Evolutionary conservation across 2,888 invertebrate species (phyloP).

Genomic region (Hirtodrosophila cameraria): DNA sequence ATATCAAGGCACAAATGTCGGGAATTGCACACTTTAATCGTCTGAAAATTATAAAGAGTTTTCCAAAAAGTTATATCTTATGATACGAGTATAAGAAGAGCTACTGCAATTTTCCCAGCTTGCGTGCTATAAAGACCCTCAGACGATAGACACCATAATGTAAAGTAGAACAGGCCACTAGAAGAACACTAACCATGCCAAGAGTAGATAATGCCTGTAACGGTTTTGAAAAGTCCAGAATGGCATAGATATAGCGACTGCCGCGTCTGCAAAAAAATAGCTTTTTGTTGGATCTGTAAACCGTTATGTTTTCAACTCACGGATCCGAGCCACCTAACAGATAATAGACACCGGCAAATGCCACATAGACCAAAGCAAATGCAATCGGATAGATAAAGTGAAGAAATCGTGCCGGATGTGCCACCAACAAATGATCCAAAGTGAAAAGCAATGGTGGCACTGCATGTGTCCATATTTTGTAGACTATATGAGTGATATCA

Average conservation of each 20-base stretch:
- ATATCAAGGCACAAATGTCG: constrained; percentile 38
- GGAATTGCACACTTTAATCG: constrained; percentile 9
- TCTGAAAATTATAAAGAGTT: constrained; percentile 29
- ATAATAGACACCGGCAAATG: constrained; percentile 28
- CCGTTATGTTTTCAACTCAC: constrained; percentile 23
- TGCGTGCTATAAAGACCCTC: constrained; percentile 38
- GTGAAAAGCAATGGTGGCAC: constrained; percentile 30
- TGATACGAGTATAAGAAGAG: too few relatives aligned
- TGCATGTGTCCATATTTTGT: constrained; percentile 40
- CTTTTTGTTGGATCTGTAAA: background rate
- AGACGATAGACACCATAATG: constrained; percentile 54
- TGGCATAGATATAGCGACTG: constrained; percentile 22
- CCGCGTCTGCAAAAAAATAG: constrained; percentile 26
- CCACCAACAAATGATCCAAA: constrained; percentile 52
- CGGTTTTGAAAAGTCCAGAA: constrained; percentile 28
- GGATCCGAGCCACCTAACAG: constrained; percentile 19
- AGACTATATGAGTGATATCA: background rate
- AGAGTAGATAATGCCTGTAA: background rate
- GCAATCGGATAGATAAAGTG: constrained; percentile 51
- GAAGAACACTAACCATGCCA: background rate
- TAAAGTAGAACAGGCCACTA: constrained; percentile 13
- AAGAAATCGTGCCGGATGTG: constrained; percentile 49
- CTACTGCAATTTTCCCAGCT: constrained; percentile 28
- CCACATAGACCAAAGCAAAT: constrained; percentile 6
- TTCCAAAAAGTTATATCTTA: background rate